Evolutionary conservation across 2,113 vertebrate genomes (phyloP).

Genomic region (Phoxinus phoxinus): DNA sequence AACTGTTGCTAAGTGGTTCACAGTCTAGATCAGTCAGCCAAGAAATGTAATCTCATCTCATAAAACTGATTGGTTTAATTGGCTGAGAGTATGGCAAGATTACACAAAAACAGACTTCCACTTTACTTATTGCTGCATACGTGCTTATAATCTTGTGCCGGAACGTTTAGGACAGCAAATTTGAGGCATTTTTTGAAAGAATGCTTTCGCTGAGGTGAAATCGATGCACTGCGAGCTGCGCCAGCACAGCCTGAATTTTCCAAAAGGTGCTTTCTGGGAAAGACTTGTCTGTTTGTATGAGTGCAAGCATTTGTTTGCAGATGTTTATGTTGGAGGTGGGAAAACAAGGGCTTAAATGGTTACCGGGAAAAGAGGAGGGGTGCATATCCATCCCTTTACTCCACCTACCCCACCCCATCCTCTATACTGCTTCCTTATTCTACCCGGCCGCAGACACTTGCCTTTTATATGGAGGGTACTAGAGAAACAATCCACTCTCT

Average conservation of each 20-base stretch:
- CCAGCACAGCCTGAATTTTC: constrained; percentile 43
- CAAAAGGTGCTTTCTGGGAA: constrained; percentile 28
- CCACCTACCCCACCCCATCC: constrained; percentile 73
- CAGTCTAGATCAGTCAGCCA: constrained; percentile 28
- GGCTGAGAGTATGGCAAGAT: constrained; percentile 29
- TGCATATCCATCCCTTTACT: constrained; percentile 62
- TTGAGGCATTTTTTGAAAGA: neutral
- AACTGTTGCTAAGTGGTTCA: constrained; percentile 18
- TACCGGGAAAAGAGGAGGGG: constrained; percentile 38
- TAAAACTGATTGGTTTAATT: constrained; percentile 43
- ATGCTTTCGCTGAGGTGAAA: constrained; percentile 32
- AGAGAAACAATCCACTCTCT: constrained; percentile 77
- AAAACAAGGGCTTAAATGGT: constrained; percentile 56
- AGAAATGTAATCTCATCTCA: constrained; percentile 35
- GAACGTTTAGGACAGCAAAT: neutral
- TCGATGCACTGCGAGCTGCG: constrained; percentile 31
- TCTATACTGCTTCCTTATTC: constrained; percentile 69
- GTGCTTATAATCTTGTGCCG: neutral
- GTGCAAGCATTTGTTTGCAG: constrained; percentile 47
- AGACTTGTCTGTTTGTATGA: constrained; percentile 46
- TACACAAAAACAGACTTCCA: constrained; percentile 21
- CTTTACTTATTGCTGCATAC: constrained; percentile 12
- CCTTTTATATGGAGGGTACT: constrained; percentile 67
- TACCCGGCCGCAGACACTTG: constrained; percentile 73
- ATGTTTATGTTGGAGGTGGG: constrained; percentile 58